Evolutionary conservation across 2,888 invertebrate genomes (phyloP), one percentile per base, ranked within the genome.

Genomic region (Digitonthophagus gazella): DNA sequence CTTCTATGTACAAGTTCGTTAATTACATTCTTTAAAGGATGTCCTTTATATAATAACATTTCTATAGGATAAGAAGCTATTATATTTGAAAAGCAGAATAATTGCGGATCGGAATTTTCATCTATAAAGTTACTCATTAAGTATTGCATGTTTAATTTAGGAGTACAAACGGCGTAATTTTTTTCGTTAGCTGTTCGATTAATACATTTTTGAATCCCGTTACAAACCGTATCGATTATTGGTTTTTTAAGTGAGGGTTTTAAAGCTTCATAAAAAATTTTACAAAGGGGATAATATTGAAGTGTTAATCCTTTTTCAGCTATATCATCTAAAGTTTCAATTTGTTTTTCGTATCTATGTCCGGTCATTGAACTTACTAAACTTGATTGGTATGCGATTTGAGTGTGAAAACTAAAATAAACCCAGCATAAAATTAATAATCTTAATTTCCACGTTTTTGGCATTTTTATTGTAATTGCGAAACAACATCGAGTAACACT

Each of bases 31-130:
- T 72, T 75, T 8, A 80, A 73, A 19, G 78, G 80, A 73, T 80
- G 80, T 2, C 81, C 81, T 72, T 80, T 80, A 3, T 75, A 72
- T 74, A 79, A 75, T n/a, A 79, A 68, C 73, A 82, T 78, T 73
- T 79, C 79, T 3, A 81, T 70, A 0, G 80, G 80, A 73, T 77
- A 79, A 11, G 76, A 77, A 2, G 78, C 77, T 0, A 80, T 75
- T 15, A 77, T 76, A 1, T 76, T 70, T 22, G 76, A 72, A 58
- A 80, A 74, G 64, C 76, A 76, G 64, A 76, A 75, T 15, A 79
- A 71, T 19, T 75, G 65, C 0, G 76, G 74, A 3, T 67, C 71
- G 15, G 75, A 75, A 18, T 74, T 74, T 15, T 70, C 22, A 55
- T 76, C 73, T n/a, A 76, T 71, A 54, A 77, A 77, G 55, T 74